Conservation (phyloP, 2,113 vertebrate species). For the Hydrochoerus hydrochaeris region DNA sequence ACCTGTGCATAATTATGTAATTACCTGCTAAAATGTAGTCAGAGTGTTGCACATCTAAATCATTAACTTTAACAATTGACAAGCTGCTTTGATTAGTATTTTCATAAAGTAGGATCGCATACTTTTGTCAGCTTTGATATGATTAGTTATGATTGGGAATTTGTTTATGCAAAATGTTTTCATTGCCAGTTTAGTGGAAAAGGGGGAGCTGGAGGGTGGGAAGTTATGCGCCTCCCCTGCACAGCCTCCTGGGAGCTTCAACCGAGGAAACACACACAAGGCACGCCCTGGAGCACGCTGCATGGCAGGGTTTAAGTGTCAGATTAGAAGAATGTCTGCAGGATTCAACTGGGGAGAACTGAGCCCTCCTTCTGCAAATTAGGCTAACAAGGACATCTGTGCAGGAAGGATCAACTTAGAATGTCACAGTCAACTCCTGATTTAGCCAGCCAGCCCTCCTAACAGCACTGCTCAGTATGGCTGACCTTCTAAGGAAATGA, state of each 20-base stretch:
- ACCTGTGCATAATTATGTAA: conserved; percentile 89
- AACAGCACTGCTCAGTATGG: conserved; percentile 18
- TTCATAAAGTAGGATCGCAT: conserved; percentile 85
- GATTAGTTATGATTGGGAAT: conserved; percentile 89
- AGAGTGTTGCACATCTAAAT: conserved; percentile 88
- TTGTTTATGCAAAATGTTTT: conserved; percentile 90
- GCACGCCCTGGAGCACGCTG: background rate
- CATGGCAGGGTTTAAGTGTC: background rate
- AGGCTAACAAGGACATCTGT: conserved; percentile 49
- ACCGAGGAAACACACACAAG: background rate
- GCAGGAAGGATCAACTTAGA: background rate
- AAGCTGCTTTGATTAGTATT: conserved; percentile 90
- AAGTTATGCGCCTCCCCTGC: conserved; percentile 70
- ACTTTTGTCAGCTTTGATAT: conserved; percentile 88
- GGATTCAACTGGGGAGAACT: background rate
- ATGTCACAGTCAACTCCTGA: background rate
- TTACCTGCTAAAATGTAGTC: conserved; percentile 89
- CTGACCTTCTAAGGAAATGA: conserved; percentile 44
- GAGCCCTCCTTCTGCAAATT: conserved; percentile 45
- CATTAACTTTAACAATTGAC: conserved; percentile 91
- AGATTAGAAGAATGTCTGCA: conserved; percentile 12
- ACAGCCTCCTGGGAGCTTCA: background rate
- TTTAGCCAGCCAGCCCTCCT: conserved; percentile 16
- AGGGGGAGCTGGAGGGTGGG: conserved; percentile 55
- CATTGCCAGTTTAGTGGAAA: conserved; percentile 81